These are phyloP conservation scores for Merluccius polli DNA, from an alignment of 2,797 vertebrate genomes.

Conservation along the genomic window DNA sequence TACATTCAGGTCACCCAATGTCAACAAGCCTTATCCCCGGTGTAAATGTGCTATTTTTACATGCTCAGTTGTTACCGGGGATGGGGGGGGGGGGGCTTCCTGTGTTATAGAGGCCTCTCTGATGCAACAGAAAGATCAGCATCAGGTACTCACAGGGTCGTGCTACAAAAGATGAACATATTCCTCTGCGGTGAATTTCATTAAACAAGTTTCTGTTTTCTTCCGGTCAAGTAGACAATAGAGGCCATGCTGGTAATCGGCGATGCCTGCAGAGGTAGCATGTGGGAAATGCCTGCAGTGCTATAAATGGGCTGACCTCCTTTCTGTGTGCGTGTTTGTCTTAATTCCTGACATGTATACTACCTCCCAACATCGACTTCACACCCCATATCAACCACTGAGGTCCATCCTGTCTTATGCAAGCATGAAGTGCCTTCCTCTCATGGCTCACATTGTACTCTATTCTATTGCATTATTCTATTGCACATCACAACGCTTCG, in stretches of 20 bases:
- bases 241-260: constrained; percentile 25
- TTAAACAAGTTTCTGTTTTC: constrained; percentile 47
- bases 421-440: not conserved
- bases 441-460: not conserved
- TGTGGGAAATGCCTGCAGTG: constrained; percentile 28
- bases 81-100: constrained; percentile 8
- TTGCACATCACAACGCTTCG: not conserved
- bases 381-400: not conserved
- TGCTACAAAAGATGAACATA: constrained; percentile 29
- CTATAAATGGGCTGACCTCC: constrained; percentile 16
- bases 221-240: constrained; percentile 56
- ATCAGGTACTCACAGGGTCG: constrained; percentile 17
- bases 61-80: too few relatives aligned
- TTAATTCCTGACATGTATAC: not conserved
- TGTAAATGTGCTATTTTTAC: not conserved
- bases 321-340: constrained; percentile 10
- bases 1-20: not conserved
- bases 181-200: constrained; percentile 31
- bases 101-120: constrained; percentile 13
- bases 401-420: not conserved
- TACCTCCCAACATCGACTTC: not conserved
- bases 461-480: not conserved
- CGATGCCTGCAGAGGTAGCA: constrained; percentile 21
- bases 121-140: constrained; percentile 17
- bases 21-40: not conserved